Evolutionary conservation across 2,888 invertebrate genomes (phyloP), one percentile per base, ranked within the genome.

Genomic region (Tholera decimalis): DNA sequence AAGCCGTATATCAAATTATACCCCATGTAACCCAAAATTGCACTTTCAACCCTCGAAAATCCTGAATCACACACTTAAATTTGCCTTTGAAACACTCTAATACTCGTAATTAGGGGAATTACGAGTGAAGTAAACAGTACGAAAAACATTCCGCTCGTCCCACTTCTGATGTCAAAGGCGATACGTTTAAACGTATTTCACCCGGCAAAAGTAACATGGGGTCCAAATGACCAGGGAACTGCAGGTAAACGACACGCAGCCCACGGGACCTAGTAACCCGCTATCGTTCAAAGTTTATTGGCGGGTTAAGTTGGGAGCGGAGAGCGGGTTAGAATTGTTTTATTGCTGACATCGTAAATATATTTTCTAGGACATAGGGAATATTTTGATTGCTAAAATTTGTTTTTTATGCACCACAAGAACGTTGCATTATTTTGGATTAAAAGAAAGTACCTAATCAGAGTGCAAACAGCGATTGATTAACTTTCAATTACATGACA

Each of bases 221-320:
- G 70, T 64, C 60, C 69, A 80, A 80, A 83, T 73, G 83, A 80
- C 83, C 83, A 59, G 83, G 83, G 80, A 73, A 49, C 46, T 73
- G 44, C 63, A 80, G 80, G 80, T 83, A 80, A 80, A 61, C 81
- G 79, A 80, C 83, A 77, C 69, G 39, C 55, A 37, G 46, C 74
- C 81, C 67, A 51, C 26, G 83, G 83, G 81, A 70, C 62, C 55
- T 53, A 73, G 73, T 73, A 65, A 63, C 64, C 78, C 65, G 66
- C 58, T 69, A 66, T 61, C 70, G 80, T 70, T 68, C 56, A 68
- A 68, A 75, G 75, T 57, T 68, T 56, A 53, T 65, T 50, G 44
- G 22, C 6, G 58, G 46, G 26, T 58, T 53, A 61, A 77, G 61
- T 24, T 33, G 7, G 0, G 18, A 59, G 60, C 22, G 20, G n/a